Conservation (phyloP, 1,140 invertebrate genomes). For the Plodia interpunctella region DNA sequence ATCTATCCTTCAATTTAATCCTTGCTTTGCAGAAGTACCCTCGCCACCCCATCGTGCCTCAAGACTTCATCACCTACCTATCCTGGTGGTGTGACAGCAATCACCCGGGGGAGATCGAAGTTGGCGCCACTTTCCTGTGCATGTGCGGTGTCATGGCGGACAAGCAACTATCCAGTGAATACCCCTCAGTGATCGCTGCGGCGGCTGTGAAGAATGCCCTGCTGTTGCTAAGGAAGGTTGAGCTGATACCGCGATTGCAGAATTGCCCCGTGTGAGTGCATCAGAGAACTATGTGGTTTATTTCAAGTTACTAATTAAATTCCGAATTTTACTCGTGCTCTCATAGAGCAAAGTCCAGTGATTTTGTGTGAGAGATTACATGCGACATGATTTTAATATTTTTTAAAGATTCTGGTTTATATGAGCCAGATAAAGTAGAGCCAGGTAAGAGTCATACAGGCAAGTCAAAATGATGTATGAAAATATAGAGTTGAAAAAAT, state of each 20-base stretch:
- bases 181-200: slow-evolving; percentile 44
- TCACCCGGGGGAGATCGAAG: slow-evolving; percentile 35
- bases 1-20: not conserved
- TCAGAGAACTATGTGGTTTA: no score
- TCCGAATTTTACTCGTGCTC: no score
- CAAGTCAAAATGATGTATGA: no score
- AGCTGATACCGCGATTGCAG: slow-evolving; percentile 28
- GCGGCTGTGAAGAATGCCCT: slow-evolving; percentile 48
- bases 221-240: slow-evolving; percentile 31
- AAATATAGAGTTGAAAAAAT: no score
- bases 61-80: slow-evolving; percentile 52
- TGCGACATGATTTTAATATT: no score
- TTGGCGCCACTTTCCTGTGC: slow-evolving; percentile 47
- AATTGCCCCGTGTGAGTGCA: slow-evolving; percentile 21
- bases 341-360: no score
- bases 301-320: no score
- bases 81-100: slow-evolving; percentile 41
- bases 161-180: slow-evolving; percentile 33
- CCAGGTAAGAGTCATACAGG: no score
- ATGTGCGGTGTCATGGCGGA: slow-evolving; percentile 45
- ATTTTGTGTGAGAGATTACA: no score
- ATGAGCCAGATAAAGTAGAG: no score
- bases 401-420: no score
- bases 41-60: slow-evolving; percentile 38
- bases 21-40: slow-evolving; percentile 43